A percentile compares a stretch with the other conserved stretches of the same genome.
phyloP scores from a whole-genome alignment of 2,888 invertebrate species.

The Lasius fuliginosus region DNA sequence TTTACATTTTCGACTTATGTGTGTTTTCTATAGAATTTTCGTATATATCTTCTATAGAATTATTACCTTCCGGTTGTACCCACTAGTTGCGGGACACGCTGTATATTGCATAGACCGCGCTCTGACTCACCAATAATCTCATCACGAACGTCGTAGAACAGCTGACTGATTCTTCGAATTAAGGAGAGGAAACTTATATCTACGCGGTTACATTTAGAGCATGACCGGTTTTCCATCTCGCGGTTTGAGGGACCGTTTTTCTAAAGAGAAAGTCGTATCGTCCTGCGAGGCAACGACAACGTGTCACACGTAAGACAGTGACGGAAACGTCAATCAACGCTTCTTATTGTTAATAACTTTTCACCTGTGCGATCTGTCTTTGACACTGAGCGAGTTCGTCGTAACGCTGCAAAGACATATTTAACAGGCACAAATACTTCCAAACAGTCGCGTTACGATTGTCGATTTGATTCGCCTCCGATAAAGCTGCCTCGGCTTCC shows the following conservation, averaged over 20 bases:
- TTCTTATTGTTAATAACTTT: conserved; percentile 35
- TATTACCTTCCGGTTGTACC: neutral
- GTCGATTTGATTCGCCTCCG: conserved; percentile 79
- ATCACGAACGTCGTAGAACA: conserved; percentile 30
- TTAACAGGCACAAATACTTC: conserved; percentile 80
- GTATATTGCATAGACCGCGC: neutral
- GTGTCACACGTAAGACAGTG: neutral
- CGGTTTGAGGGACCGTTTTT: conserved; percentile 52
- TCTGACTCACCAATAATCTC: conserved; percentile 57
- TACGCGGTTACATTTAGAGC: conserved; percentile 63
- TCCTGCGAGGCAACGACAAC: conserved; percentile 14
- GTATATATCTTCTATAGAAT: neutral
- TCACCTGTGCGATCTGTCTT: conserved; percentile 70
- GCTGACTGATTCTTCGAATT: conserved; percentile 28
- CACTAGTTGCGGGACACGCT: neutral
- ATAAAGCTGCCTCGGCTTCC: conserved; percentile 77
- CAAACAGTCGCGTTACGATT: conserved; percentile 76
- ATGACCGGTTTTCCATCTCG: conserved; percentile 54
- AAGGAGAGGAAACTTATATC: conserved; percentile 53
- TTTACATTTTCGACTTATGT: neutral
- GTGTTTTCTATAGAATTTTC: neutral
- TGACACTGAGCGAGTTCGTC: conserved; percentile 81
- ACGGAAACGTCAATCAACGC: neutral
- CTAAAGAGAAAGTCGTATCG: conserved; percentile 59
- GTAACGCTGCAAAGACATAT: conserved; percentile 74